Evolutionary conservation across 2,888 invertebrate genomes (phyloP).

Genomic region (Altica lythri): DNA sequence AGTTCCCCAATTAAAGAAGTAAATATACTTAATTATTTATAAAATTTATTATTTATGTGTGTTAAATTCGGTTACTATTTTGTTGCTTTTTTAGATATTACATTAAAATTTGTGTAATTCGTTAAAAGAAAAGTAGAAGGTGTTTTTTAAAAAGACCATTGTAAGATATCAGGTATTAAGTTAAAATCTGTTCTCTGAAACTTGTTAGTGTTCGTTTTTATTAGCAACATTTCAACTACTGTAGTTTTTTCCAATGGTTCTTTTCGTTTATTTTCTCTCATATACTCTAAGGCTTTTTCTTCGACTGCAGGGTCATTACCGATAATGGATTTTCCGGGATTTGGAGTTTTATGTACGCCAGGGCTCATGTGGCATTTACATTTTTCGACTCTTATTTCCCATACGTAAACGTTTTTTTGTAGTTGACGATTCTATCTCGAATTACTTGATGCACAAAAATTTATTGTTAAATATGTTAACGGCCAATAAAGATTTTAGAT

Average conservation of each 20-base stretch:
- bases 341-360: slow-evolving; percentile 22
- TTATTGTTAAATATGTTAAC: no score
- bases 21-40: no score
- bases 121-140: not conserved
- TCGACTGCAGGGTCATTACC: slow-evolving; percentile 26
- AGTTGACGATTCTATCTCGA: slow-evolving; percentile 8
- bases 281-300: slow-evolving; percentile 20
- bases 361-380: slow-evolving; percentile 21
- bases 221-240: slow-evolving; percentile 5
- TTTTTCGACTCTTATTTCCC: slow-evolving; percentile 15
- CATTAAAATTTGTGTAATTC: no score
- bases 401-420: slow-evolving; percentile 6
- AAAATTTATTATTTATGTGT: no score
- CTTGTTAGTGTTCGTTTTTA: slow-evolving; percentile 10
- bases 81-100: no score
- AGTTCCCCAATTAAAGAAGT: no score
- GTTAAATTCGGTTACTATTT: no score
- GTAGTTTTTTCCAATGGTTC: not conserved
- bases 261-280: slow-evolving; percentile 16
- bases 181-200: slow-evolving; percentile 2
- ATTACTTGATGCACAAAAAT: no score
- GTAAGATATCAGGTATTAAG: not conserved
- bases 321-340: slow-evolving; percentile 29
- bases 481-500: no score
- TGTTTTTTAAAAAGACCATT: not conserved